These are phyloP conservation scores for Aurelia aurita DNA, from an alignment of 30 jellyfish, hydroid and myxozoan species.

Conservation along the genomic window DNA sequence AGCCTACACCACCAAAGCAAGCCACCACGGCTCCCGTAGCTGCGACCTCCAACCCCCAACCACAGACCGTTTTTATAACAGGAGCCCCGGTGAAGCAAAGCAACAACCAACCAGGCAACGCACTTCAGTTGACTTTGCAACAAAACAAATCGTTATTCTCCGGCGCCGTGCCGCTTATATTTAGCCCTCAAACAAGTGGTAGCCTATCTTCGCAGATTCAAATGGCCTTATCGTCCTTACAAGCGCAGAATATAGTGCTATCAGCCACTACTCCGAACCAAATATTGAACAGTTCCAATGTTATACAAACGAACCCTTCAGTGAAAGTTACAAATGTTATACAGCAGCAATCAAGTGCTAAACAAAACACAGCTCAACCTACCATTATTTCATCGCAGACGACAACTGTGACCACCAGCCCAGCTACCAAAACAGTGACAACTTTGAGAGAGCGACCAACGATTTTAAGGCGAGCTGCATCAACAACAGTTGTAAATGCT, in stretches of 20 bases:
- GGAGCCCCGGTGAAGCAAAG: constrained; percentile 13
- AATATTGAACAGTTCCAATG: neutral
- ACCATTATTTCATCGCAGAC: neutral
- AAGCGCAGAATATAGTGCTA: constrained; percentile 32
- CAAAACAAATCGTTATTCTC: constrained; percentile 37
- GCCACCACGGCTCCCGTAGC: constrained; percentile 2
- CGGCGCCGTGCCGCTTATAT: constrained; percentile 57
- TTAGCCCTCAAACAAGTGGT: constrained; percentile 38
- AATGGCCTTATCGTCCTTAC: constrained; percentile 38
- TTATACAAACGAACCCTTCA: neutral
- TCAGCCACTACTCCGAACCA: neutral
- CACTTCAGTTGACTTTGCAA: constrained; percentile 34
- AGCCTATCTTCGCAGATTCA: constrained; percentile 32
- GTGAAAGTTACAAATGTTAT: neutral
- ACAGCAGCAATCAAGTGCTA: neutral
- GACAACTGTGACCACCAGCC: neutral
- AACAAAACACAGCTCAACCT: neutral
- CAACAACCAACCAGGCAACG: constrained; percentile 11
- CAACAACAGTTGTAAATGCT: neutral
- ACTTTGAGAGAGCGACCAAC: constrained; percentile 1
- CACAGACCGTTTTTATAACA: constrained; percentile 46
- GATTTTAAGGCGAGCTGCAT: constrained; percentile 5
- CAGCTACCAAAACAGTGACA: neutral
- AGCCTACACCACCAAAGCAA: constrained; percentile 22
- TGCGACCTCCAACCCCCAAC: neutral